Conservation (phyloP, 2,888 invertebrate genomes). For the Hydraecia micacea region DNA sequence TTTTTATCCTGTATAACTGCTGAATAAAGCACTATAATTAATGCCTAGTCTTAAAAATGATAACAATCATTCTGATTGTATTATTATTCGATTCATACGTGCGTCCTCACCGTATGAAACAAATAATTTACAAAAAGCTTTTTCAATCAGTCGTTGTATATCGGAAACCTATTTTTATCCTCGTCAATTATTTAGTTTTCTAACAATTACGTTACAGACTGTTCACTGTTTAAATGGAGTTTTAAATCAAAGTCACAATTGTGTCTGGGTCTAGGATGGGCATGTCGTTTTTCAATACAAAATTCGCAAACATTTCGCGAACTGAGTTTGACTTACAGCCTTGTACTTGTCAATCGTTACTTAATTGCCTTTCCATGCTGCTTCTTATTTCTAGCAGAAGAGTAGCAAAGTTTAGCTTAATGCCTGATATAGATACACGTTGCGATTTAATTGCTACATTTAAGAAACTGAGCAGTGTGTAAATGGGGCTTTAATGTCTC, state of each 20-base stretch:
- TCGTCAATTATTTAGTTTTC: background rate
- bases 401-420: constrained; percentile 28
- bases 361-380: constrained; percentile 2
- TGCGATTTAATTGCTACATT: background rate
- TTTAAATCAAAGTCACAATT: constrained; percentile 18
- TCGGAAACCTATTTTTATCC: constrained; percentile 6
- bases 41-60: background rate
- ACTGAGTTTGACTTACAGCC: constrained; percentile 17
- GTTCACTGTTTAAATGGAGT: background rate
- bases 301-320: constrained; percentile 48
- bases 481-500: background rate
- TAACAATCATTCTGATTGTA: background rate
- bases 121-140: background rate
- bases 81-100: constrained; percentile 10
- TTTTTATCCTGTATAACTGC: background rate
- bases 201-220: background rate
- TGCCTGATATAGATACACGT: background rate
- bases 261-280: background rate
- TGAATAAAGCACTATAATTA: background rate
- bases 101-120: constrained; percentile 18
- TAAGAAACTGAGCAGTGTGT: background rate
- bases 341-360: background rate
- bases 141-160: background rate
- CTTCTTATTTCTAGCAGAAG: constrained; percentile 40
- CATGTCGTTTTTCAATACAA: constrained; percentile 44